Evolutionary conservation across 1,140 invertebrate species (phyloP), one percentile per base, ranked within the genome.

Genomic region (Drosophila watanabei): DNA sequence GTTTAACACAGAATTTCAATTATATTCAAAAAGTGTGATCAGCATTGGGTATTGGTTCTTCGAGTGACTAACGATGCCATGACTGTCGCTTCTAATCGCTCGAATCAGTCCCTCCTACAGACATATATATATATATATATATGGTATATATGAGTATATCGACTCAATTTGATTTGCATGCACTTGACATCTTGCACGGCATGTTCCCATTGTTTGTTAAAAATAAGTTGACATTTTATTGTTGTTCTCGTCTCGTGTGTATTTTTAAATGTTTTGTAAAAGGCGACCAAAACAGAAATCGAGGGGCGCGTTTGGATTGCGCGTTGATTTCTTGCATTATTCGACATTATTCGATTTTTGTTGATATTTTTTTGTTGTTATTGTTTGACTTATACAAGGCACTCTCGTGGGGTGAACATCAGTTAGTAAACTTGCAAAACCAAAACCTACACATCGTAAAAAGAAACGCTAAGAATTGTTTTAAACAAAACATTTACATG

Each of bases 181-280:
- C 75, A 78, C 75, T 78, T 78, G 63, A 59, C 78, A 56, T 70
- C 62, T 57, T 46, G 37, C 63, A 13, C 32, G 56, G 68, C 68
- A 73, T 73, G 69, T 76, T 69, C 68, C 68, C 61, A 81, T 86
- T 71, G 46, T 62, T 60, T 61, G 45, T 45, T 65, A 69, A 75
- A 64, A 82, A 72, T 75, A 88, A 76, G 63, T 82, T 75, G 77
- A 72, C 70, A 73, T 77, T 83, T 83, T 79, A 57, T 79, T 59
- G 51, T 72, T 73, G 39, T 73, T 59, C 33, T 35, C 70, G 28
- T 45, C 28, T 48, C n/a, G 52, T 37, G 58, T 57, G 65, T 68
- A 52, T 70, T 72, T 75, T 60, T 66, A 76, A 69, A 79, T 85
- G 61, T 69, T 77, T 71, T 56, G 52, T 56, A 56, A 56, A 56